Base-by-base conservation (phyloP, 2,797 vertebrate genomes). In the Protonibea diacanthus region DNA sequence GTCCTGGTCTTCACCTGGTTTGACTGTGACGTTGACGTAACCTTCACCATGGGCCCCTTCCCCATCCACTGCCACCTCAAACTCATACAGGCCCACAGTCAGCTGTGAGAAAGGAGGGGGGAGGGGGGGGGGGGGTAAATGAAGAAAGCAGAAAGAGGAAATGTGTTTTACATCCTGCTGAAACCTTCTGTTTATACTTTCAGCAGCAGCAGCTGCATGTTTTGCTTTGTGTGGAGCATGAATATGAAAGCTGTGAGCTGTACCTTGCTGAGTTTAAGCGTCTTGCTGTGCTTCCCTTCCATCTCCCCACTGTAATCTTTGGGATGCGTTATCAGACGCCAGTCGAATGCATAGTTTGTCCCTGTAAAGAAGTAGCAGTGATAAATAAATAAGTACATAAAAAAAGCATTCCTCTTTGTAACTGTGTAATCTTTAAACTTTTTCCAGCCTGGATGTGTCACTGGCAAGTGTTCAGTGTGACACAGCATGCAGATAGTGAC, bases 11-110 rank as follows among this genome's bases (percentile, higher is more conserved):
- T 93, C 91, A 99, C 98, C 96, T 95, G 98, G 97, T 85, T 97
- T 98, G 65, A 99, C 98, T 0, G 97, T 99, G 14, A 99, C 97
- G 1, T 99, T 99, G 89, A 99, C 97, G 0, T 96, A 97, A 78
- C 97, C 97, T 90, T 98, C 97, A 47, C 98, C 98, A 0, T 94
- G 93, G 0, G 96, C 95, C 0, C 96, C 97, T 0, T 96, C 96
- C 1, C 96, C 96, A 0, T 96, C 93, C 10, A 98, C 98, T 0
- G 94, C 91, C 29, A 99, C 96, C 89, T 94, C 97, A 92, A 99
- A 99, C 93, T 98, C 97, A 3, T 99, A 99, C 18, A 99, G 94
- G 47, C 98, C 98, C 71, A 97, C 96, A 0, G 98, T 99, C 49
- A 99, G 96, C 98, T 99, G 93, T 74, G 38, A 21, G 58, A 44